phyloP scores from a whole-genome alignment of 1,140 invertebrate genomes.

The Dreissena polymorpha region DNA sequence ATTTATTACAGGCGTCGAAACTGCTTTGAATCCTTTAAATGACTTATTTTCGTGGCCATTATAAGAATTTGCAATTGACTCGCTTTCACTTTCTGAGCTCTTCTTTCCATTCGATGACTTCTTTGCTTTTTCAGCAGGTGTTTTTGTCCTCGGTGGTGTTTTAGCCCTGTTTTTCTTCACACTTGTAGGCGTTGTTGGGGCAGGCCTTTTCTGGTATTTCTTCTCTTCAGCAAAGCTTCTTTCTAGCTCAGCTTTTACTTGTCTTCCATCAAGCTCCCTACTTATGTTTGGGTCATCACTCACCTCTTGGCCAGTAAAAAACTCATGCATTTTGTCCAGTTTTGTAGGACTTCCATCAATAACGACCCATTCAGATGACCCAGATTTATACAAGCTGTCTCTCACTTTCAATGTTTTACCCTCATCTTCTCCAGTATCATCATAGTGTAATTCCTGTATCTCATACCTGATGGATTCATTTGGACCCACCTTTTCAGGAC shows the following conservation, averaged over 20 bases:
- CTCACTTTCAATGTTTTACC: conserved; percentile 26
- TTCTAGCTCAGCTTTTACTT: conserved; percentile 35
- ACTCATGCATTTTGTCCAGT: conserved; percentile 48
- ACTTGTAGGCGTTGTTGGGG: conserved; percentile 1
- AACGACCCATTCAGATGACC: conserved; percentile 27
- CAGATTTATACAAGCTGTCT: conserved; percentile 34
- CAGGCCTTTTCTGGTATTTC: not conserved
- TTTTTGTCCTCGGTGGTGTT: conserved; percentile 9
- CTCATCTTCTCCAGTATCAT: conserved; percentile 38
- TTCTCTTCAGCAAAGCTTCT: not conserved
- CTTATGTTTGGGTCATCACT: conserved; percentile 39
- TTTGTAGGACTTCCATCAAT: conserved; percentile 19
- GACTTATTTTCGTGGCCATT: conserved; percentile 28
- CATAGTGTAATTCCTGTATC: conserved; percentile 20
- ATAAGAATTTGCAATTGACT: conserved; percentile 35
- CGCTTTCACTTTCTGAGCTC: conserved; percentile 51
- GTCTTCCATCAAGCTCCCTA: conserved; percentile 35
- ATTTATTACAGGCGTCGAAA: not conserved
- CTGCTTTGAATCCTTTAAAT: not conserved
- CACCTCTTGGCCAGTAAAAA: conserved; percentile 22
- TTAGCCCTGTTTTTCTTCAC: not conserved
- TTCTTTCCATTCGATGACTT: conserved; percentile 16
- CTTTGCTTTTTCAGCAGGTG: not conserved
- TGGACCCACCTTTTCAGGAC: not conserved
- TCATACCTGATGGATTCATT: conserved; percentile 29